Evolutionary conservation across 2,888 invertebrate genomes (phyloP), one percentile per base, ranked within the genome.

Genomic region (Athalia circularis): DNA sequence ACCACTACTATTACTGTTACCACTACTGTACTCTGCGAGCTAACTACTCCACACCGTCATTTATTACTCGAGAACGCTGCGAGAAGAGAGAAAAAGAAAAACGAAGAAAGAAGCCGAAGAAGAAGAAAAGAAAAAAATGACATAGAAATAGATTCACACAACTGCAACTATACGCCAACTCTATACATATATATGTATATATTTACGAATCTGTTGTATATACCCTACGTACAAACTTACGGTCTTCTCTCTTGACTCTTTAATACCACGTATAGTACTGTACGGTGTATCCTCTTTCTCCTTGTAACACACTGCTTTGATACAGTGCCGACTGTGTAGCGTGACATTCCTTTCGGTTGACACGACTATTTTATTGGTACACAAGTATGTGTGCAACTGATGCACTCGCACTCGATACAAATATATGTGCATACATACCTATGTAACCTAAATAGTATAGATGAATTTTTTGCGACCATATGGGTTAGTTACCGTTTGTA

Each of bases 311-410:
- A 13, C 13, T 11, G 13, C 72, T 72, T 72, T 72, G 72, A 61
- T 57, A 68, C 68, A 68, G 68, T 68, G 50, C 52, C 68, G 68
- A 52, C 54, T 43, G 64, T 43, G 65, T 13, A 47, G 61, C 43
- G 47, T 72, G 72, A 72, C 57, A 72, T 72, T 72, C 59, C 72
- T 72, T 61, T 72, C 72, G 59, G 47, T 59, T 72, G 72, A 61
- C 72, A 47, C 72, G 57, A 50, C 47, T 65, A 47, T 48, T 7
- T 13, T 48, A 47, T 7, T 29, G 48, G 43, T 62, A 62, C 52
- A 52, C 52, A 11, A 52, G 52, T 52, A 52, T 52, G 52, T 52
- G 11, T 52, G 11, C 3, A 52, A 52, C 29, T 29, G 29, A 29
- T 29, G 29, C 29, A 2, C 29, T 29, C 29, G 1, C 29, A 29